These are phyloP conservation scores for Cranoglanis bouderius DNA, from an alignment of 2,113 vertebrate species.

Conservation along the genomic window DNA sequence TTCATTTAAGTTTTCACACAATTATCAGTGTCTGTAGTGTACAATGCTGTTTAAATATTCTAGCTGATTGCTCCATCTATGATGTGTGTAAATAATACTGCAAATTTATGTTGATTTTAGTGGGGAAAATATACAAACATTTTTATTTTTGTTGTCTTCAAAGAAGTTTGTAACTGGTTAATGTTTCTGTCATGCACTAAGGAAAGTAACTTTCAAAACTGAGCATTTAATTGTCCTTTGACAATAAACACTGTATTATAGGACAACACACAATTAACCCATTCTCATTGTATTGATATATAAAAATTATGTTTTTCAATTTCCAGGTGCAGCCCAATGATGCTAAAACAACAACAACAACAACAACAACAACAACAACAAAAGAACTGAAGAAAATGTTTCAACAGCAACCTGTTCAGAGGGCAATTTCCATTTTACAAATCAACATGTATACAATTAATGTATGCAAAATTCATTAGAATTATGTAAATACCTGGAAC, in stretches of 20 bases:
- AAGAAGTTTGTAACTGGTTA: background rate
- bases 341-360: background rate
- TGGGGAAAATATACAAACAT: background rate
- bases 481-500: conserved; percentile 63
- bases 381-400: conserved; percentile 19
- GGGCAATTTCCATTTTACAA: conserved; percentile 47
- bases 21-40: background rate
- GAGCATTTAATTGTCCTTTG: conserved; percentile 48
- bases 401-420: conserved; percentile 44
- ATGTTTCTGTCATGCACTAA: conserved; percentile 9
- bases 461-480: conserved; percentile 65
- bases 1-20: background rate
- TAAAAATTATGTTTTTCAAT: conserved; percentile 26
- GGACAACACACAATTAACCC: conserved; percentile 38
- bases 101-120: background rate
- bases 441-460: conserved; percentile 68
- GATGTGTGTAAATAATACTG: conserved; percentile 1
- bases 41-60: background rate
- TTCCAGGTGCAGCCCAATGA: conserved; percentile 35
- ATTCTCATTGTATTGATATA: conserved; percentile 25
- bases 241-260: conserved; percentile 42
- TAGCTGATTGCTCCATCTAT: background rate
- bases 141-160: background rate
- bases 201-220: conserved; percentile 27
- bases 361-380: conserved; percentile 4